Percentiles rank a stretch among this genome's conserved stretches.
Evolutionary conservation across 2,113 vertebrate genomes (phyloP).

Genomic region (Sisor rabdophorus): DNA sequence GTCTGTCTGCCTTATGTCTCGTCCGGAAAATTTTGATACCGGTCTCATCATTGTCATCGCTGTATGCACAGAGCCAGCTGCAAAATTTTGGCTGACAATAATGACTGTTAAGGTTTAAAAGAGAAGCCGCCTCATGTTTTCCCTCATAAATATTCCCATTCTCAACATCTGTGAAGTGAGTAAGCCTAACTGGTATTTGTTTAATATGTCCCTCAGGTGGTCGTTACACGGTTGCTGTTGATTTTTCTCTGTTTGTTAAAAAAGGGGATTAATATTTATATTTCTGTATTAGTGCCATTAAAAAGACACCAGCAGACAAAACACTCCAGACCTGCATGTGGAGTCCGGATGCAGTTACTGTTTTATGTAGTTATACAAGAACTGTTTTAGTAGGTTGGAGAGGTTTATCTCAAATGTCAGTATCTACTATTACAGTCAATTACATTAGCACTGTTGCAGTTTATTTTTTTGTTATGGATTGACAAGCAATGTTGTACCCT

Average conservation of each 20-base stretch:
- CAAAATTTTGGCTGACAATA: neutral
- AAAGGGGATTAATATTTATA: neutral
- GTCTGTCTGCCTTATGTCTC: neutral
- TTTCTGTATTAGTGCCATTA: no score
- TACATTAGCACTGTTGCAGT: neutral
- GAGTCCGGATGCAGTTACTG: constrained; percentile 16
- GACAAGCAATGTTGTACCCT: no score
- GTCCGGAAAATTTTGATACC: neutral
- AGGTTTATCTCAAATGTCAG: neutral
- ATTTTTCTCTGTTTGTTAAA: neutral
- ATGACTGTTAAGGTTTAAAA: neutral
- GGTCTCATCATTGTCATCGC: neutral
- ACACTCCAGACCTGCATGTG: neutral
- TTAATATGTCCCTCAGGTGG: constrained; percentile 27
- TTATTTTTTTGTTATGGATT: neutral
- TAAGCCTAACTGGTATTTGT: neutral
- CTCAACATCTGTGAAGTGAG: neutral
- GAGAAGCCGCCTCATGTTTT: neutral
- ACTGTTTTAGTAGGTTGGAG: neutral
- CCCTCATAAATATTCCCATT: neutral
- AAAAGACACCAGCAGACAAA: neutral
- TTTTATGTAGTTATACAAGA: constrained; percentile 25
- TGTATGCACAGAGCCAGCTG: constrained; percentile 10
- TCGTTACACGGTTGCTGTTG: constrained; percentile 15
- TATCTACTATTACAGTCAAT: neutral